These are phyloP conservation scores for Patella pellucida DNA, from an alignment of 2,888 invertebrate genomes.

Conservation along the genomic window DNA sequence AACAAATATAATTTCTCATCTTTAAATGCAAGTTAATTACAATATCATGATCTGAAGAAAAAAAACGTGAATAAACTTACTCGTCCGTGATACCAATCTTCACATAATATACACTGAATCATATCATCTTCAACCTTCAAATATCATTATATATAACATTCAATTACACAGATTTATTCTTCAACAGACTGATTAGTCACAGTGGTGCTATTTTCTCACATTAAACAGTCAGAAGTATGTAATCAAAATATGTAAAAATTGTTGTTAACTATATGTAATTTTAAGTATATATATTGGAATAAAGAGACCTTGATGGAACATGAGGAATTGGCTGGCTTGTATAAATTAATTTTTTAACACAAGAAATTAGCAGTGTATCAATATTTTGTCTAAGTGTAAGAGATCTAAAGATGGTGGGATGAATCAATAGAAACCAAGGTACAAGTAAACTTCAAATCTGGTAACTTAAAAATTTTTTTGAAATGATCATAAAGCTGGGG, in stretches of 20 bases:
- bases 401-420: neutral
- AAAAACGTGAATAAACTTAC: slow-evolving; percentile 69
- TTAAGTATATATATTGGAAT: too few relatives aligned
- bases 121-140: slow-evolving; percentile 84
- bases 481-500: too few relatives aligned
- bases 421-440: neutral
- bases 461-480: too few relatives aligned
- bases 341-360: neutral
- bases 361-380: neutral
- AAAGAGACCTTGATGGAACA: too few relatives aligned
- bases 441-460: neutral
- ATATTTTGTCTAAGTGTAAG: neutral
- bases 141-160: neutral
- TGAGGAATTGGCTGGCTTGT: neutral
- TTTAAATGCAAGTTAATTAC: too few relatives aligned
- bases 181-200: too few relatives aligned
- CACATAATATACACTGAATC: slow-evolving; percentile 96
- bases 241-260: too few relatives aligned
- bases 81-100: slow-evolving; percentile 95
- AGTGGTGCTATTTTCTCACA: too few relatives aligned
- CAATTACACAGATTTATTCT: neutral
- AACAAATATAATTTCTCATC: too few relatives aligned
- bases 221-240: too few relatives aligned
- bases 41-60: too few relatives aligned
- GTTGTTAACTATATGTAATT: too few relatives aligned